phyloP scores from a whole-genome alignment of 1,140 invertebrate genomes.

The Epicauta chinensis region DNA sequence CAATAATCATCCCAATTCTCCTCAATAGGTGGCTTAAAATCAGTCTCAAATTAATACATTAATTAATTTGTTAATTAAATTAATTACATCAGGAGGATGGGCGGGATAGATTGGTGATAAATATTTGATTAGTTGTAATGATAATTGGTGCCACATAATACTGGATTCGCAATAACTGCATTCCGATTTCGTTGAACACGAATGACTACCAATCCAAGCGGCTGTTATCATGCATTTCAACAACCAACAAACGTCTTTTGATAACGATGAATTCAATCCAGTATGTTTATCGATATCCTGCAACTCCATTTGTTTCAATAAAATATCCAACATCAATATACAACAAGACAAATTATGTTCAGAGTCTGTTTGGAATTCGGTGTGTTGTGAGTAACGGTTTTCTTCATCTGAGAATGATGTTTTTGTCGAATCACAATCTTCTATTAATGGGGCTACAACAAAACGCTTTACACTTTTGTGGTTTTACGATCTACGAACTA shows the following conservation, averaged over 20 bases:
- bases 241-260: constrained; percentile 68
- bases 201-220: constrained; percentile 66
- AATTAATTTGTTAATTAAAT: constrained; percentile 8
- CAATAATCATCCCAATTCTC: constrained; percentile 53
- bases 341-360: constrained; percentile 85
- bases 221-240: constrained; percentile 77
- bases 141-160: constrained; percentile 90
- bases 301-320: constrained; percentile 94
- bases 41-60: constrained; percentile 1
- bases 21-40: constrained; percentile 51
- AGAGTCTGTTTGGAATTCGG: constrained; percentile 56
- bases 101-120: constrained; percentile 67
- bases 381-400: constrained; percentile 51
- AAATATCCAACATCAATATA: constrained; percentile 92
- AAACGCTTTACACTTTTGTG: constrained; percentile 8
- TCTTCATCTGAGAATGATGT: constrained; percentile 69
- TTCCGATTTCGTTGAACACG: constrained; percentile 59
- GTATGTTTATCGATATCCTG: constrained; percentile 82
- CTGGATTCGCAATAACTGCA: constrained; percentile 89
- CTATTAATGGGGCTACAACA: constrained; percentile 53
- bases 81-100: constrained; percentile 72
- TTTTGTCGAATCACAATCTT: constrained; percentile 59
- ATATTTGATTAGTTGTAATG: constrained; percentile 71
- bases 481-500: not conserved
- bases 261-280: constrained; percentile 70